Evolutionary conservation across 2,888 invertebrate species (phyloP).

Genomic region (Hipparchia semele): DNA sequence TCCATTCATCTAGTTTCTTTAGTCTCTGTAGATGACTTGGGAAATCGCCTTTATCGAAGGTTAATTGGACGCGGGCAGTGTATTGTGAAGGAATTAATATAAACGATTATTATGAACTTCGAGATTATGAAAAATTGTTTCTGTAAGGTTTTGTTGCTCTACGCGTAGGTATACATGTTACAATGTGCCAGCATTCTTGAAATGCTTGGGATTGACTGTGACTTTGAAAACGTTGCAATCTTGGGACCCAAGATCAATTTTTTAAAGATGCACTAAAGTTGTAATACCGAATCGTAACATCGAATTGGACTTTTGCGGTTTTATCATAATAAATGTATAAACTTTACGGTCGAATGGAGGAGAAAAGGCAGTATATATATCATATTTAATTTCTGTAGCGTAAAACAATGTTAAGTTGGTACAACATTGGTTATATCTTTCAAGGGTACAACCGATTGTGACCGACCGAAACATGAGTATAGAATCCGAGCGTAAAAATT

Average conservation of each 20-base stretch:
- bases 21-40: constrained; percentile 55
- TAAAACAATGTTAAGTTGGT: too few relatives aligned
- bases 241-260: not conserved
- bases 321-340: not conserved
- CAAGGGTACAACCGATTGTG: too few relatives aligned
- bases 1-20: not conserved
- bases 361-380: not conserved
- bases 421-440: too few relatives aligned
- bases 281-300: not conserved
- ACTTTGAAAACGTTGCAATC: not conserved
- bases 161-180: constrained; percentile 15
- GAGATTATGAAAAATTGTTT: constrained; percentile 48
- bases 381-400: too few relatives aligned
- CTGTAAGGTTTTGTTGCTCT: constrained; percentile 27
- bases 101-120: constrained; percentile 54
- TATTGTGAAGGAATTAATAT: constrained; percentile 71
- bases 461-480: too few relatives aligned
- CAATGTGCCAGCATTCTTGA: constrained; percentile 22
- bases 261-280: not conserved
- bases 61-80: constrained; percentile 77
- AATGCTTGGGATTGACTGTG: constrained; percentile 18
- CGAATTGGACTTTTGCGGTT: not conserved
- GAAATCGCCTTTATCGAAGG: constrained; percentile 72
- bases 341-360: not conserved
- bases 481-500: too few relatives aligned